Conservation (phyloP, 2,888 invertebrate species). For the Drosophila prostipennis region DNA sequence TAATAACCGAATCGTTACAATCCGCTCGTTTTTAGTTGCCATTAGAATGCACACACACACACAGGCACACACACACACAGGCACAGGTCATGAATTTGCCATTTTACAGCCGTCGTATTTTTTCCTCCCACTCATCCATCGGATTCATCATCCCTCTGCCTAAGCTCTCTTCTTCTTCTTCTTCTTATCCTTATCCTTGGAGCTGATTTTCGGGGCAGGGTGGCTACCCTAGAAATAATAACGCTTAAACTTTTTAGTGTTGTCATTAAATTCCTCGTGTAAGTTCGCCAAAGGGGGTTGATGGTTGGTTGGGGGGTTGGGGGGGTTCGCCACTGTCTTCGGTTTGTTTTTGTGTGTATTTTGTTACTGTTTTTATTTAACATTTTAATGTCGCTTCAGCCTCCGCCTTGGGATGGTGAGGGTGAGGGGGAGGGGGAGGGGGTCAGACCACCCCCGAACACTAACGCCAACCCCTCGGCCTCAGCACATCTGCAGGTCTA, state of each 20-base stretch:
- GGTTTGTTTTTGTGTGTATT: constrained; percentile 62
- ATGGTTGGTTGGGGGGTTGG: too few species aligned
- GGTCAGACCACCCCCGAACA: constrained; percentile 3
- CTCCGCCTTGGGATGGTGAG: constrained; percentile 12
- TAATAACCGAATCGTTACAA: constrained; percentile 81
- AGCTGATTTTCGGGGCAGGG: constrained; percentile 62
- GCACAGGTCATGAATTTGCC: constrained; percentile 83
- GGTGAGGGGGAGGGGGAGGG: background rate
- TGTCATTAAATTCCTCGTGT: constrained; percentile 84
- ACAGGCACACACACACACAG: constrained; percentile 22
- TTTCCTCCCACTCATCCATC: constrained; percentile 54
- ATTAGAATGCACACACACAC: constrained; percentile 65
- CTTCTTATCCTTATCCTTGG: constrained; percentile 55
- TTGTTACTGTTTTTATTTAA: constrained; percentile 80
- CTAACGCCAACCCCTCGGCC: constrained; percentile 14
- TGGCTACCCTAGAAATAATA: constrained; percentile 84
- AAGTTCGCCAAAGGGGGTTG: constrained; percentile 66
- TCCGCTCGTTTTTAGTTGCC: constrained; percentile 74
- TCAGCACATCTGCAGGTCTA: constrained; percentile 81
- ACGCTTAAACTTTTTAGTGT: constrained; percentile 84
- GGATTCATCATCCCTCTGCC: constrained; percentile 1
- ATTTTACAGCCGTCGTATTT: constrained; percentile 84
- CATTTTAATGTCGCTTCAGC: constrained; percentile 81
- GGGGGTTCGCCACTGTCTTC: constrained; percentile 40
- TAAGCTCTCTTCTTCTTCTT: constrained; percentile 57